phyloP scores from a whole-genome alignment of 1,140 invertebrate species.

The Limonius californicus region DNA sequence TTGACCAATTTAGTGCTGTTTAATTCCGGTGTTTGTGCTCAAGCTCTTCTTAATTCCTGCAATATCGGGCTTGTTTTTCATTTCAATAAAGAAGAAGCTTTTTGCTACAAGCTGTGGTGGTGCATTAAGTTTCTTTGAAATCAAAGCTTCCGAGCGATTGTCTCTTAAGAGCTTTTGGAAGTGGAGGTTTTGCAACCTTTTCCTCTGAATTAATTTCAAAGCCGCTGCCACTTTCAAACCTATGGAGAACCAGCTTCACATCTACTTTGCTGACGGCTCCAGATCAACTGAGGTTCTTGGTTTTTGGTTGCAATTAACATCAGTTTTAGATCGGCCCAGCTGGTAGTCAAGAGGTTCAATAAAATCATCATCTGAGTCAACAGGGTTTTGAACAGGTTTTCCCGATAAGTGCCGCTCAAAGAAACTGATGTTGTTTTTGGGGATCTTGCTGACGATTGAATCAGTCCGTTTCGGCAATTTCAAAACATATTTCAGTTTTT shows the following conservation, averaged over 20 bases:
- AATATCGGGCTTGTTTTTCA: no score
- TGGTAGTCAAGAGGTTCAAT: conserved; percentile 13
- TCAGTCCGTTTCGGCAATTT: conserved; percentile 36
- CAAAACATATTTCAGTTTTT: conserved; percentile 40
- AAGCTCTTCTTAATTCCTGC: no score
- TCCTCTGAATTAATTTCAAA: conserved; percentile 36
- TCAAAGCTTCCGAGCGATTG: not conserved
- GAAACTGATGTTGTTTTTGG: conserved; percentile 41
- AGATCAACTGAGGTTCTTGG: conserved; percentile 41
- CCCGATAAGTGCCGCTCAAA: conserved; percentile 43
- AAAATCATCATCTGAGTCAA: conserved; percentile 11
- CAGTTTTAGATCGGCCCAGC: conserved; percentile 43
- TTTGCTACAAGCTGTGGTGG: not conserved
- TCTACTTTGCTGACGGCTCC: conserved; percentile 43
- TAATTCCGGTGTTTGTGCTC: no score
- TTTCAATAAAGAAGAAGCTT: not conserved
- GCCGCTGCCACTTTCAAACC: conserved; percentile 36
- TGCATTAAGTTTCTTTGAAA: not conserved
- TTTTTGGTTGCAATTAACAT: conserved; percentile 36
- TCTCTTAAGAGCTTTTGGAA: not conserved
- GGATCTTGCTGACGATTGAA: conserved; percentile 38
- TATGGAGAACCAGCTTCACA: conserved; percentile 42
- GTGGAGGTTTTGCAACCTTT: conserved; percentile 2
- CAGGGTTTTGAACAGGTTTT: conserved; percentile 29
- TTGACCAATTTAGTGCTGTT: no score